Conservation (phyloP, 1,140 invertebrate species). For the Mactra quadrangularis region DNA sequence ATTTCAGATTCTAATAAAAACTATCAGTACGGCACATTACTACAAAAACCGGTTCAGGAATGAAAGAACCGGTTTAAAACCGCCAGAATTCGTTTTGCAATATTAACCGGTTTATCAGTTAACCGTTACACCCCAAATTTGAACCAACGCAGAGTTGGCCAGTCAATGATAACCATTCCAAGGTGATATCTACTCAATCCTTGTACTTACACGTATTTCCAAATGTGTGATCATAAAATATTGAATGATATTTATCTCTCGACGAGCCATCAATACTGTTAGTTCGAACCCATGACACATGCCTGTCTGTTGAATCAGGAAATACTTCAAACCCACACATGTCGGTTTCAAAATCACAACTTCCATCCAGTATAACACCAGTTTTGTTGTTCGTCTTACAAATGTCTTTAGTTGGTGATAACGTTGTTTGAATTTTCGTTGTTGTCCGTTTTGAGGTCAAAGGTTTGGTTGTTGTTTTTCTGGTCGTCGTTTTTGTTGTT, state of each 20-base stretch:
- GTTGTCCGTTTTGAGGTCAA: not conserved
- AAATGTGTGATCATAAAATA: conserved; percentile 24
- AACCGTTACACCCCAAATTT: too few relatives aligned
- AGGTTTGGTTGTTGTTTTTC: not conserved
- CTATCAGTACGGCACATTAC: too few relatives aligned
- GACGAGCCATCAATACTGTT: not conserved
- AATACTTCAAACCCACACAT: conserved; percentile 17
- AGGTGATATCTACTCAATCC: too few relatives aligned
- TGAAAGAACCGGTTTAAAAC: too few relatives aligned
- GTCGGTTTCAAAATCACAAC: conserved; percentile 30
- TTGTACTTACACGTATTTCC: not conserved
- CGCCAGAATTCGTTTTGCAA: too few relatives aligned
- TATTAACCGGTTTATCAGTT: too few relatives aligned
- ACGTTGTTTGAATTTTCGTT: conserved; percentile 12
- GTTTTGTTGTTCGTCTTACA: not conserved
- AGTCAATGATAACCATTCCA: too few relatives aligned
- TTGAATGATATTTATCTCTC: not conserved
- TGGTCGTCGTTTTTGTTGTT: not conserved
- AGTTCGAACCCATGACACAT: conserved; percentile 7
- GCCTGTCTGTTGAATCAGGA: not conserved
- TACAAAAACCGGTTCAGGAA: too few relatives aligned
- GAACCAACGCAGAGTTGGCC: too few relatives aligned
- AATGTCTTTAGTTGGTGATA: not conserved
- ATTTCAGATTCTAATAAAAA: too few relatives aligned
- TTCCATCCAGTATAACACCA: not conserved